Conservation (phyloP, 1,140 invertebrate species). For the Macrobrachium nipponense region DNA sequence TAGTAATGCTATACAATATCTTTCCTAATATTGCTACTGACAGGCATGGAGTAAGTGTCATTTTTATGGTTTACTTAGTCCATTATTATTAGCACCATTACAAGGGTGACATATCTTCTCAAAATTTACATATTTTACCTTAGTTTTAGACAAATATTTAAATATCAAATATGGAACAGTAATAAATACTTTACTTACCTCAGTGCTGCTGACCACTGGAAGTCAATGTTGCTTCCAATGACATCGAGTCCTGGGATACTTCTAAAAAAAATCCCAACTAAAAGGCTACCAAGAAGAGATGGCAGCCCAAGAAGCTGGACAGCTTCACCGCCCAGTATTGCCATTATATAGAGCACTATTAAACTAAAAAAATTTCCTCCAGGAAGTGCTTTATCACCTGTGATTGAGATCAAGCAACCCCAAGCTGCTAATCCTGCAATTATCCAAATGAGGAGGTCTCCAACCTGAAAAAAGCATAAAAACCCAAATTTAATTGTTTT, state of each 20-base stretch:
- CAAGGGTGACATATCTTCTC: too few species aligned
- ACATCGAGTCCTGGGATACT: conserved; percentile 74
- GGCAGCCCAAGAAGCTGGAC: conserved; percentile 81
- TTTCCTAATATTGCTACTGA: too few species aligned
- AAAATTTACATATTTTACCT: too few species aligned
- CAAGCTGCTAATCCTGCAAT: conserved; percentile 33
- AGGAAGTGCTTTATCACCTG: conserved; percentile 53
- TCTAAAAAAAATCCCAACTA: conserved; percentile 83
- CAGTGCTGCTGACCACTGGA: conserved; percentile 68
- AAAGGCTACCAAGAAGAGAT: conserved; percentile 86
- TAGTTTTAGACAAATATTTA: not conserved
- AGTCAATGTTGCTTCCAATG: conserved; percentile 69
- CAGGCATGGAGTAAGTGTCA: too few species aligned
- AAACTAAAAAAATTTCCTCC: conserved; percentile 61
- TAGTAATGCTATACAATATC: too few species aligned
- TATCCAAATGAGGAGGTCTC: conserved; percentile 40
- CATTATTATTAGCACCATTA: too few species aligned
- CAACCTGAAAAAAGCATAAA: conserved; percentile 41
- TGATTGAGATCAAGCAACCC: conserved; percentile 54
- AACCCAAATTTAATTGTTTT: not conserved
- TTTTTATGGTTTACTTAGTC: too few species aligned
- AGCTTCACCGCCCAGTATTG: conserved; percentile 75
- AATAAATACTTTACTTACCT: conserved; percentile 59
- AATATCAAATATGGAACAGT: not conserved
- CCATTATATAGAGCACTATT: conserved; percentile 54